Conservation (phyloP, 1,140 invertebrate species). For the Acromyrmex charruanus region DNA sequence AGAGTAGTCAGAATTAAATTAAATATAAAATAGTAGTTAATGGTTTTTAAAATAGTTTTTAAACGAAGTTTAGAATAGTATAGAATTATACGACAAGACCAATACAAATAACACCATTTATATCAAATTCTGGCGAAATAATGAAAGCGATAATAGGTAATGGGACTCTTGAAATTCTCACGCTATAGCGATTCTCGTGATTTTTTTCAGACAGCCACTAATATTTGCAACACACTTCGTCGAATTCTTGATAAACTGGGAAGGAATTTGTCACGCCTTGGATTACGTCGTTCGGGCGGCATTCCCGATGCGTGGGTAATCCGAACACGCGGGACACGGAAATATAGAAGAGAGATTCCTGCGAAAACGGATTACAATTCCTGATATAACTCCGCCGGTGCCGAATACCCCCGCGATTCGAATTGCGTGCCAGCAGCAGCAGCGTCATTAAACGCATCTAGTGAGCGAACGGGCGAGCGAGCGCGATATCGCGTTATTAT, state of each 20-base stretch:
- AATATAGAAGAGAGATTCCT: conserved; percentile 45
- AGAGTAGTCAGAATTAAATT: background rate
- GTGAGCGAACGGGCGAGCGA: background rate
- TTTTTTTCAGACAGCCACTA: background rate
- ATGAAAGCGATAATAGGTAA: background rate
- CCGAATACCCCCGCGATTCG: conserved; percentile 22
- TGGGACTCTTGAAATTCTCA: background rate
- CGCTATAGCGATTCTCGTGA: background rate
- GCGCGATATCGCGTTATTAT: conserved; percentile 54
- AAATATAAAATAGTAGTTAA: background rate
- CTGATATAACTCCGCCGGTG: conserved; percentile 13
- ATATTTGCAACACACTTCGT: background rate
- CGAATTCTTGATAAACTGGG: conserved; percentile 11
- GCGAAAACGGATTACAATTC: conserved; percentile 55
- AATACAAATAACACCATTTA: background rate
- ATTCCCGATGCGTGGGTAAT: conserved; percentile 10
- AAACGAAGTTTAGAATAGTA: background rate
- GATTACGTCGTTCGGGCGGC: conserved; percentile 3
- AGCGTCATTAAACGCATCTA: conserved; percentile 26
- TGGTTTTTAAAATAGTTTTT: background rate
- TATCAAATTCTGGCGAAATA: background rate
- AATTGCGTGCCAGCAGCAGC: conserved; percentile 34
- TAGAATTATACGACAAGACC: background rate
- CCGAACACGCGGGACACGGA: conserved; percentile 3
- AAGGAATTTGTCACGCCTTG: background rate